Percentiles rank a stretch among this genome's conserved stretches.
Evolutionary conservation across 2,888 invertebrate genomes (phyloP).

Genomic region (Orchesella flavescens): DNA sequence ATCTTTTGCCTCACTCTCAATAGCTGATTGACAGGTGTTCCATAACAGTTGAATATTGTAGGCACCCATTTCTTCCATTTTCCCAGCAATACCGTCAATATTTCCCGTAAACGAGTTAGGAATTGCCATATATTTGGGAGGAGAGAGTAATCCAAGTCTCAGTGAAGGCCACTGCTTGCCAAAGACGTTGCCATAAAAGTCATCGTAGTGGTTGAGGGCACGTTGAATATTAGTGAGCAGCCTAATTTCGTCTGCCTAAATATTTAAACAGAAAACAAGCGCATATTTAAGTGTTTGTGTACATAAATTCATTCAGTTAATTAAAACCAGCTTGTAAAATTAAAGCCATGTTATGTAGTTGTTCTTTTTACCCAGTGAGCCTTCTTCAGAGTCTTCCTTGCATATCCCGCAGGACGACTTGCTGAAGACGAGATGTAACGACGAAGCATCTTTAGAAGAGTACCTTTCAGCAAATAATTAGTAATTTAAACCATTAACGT

Average conservation of each 20-base stretch:
- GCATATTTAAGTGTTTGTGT: too few species aligned
- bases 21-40: slow-evolving; percentile 24
- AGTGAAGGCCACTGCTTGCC: slow-evolving; percentile 87
- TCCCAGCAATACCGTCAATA: slow-evolving; percentile 78
- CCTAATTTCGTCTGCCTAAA: slow-evolving; percentile 41
- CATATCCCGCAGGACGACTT: too few species aligned
- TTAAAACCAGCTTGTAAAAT: too few species aligned
- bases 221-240: slow-evolving; percentile 78
- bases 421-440: too few species aligned
- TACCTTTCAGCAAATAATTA: too few species aligned
- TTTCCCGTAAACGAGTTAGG: slow-evolving; percentile 89
- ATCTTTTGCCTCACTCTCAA: slow-evolving; percentile 44
- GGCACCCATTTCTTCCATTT: slow-evolving; percentile 76
- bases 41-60: slow-evolving; percentile 63
- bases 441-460: too few species aligned
- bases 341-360: too few species aligned
- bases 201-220: slow-evolving; percentile 92
- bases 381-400: too few species aligned
- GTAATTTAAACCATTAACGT: too few species aligned
- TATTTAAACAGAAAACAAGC: too few species aligned
- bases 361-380: too few species aligned
- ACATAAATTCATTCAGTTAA: too few species aligned
- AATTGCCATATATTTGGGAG: slow-evolving; percentile 91
- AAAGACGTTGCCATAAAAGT: slow-evolving; percentile 92
- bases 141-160: slow-evolving; percentile 84